Evolutionary conservation across 2,888 invertebrate genomes (phyloP).

Genomic region (Tipula helvola): DNA sequence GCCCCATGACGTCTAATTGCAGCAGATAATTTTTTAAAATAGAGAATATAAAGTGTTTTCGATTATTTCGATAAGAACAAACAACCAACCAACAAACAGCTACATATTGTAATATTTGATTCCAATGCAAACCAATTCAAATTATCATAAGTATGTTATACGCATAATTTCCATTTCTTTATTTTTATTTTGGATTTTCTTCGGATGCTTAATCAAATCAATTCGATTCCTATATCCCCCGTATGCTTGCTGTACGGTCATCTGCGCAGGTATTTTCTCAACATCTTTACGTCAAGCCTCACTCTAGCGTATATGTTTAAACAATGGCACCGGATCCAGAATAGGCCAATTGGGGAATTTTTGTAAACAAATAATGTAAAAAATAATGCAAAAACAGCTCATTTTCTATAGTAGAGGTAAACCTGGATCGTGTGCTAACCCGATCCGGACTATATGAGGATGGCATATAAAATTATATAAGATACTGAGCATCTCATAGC

Average conservation of each 20-base stretch:
- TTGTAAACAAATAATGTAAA: slow-evolving; percentile 80
- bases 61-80: too few relatives aligned
- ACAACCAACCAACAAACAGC: too few relatives aligned
- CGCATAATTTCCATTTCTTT: too few relatives aligned
- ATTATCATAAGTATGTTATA: too few relatives aligned
- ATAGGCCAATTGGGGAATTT: slow-evolving; percentile 97
- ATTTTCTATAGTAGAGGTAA: too few relatives aligned
- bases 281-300: slow-evolving; percentile 97
- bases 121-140: too few relatives aligned
- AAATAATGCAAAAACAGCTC: too few relatives aligned
- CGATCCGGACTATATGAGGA: slow-evolving; percentile 65
- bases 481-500: slow-evolving; percentile 90
- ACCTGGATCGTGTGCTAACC: too few relatives aligned
- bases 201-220: slow-evolving; percentile 45
- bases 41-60: too few relatives aligned
- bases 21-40: too few relatives aligned
- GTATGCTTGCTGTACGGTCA: slow-evolving; percentile 95
- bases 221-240: slow-evolving; percentile 68
- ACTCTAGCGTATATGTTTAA: slow-evolving; percentile 90
- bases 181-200: too few relatives aligned
- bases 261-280: slow-evolving; percentile 93
- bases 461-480: slow-evolving; percentile 72
- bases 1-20: slow-evolving; percentile 83
- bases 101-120: too few relatives aligned
- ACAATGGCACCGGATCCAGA: slow-evolving; percentile 77